Conservation (phyloP, 2,113 vertebrate species). For the Sterna hirundo region DNA sequence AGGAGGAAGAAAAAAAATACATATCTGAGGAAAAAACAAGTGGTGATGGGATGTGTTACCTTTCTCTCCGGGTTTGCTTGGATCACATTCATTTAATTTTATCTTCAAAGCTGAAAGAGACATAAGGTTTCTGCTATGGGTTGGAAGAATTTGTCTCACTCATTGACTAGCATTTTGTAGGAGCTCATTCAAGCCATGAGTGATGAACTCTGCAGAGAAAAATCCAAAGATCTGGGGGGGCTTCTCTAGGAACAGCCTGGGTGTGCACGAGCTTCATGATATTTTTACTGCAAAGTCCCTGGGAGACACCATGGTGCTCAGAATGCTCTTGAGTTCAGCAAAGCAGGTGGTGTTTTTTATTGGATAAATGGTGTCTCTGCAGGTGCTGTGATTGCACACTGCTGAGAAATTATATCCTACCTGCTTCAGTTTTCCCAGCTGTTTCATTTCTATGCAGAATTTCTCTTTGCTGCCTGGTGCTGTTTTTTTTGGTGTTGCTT, state of each 20-base stretch:
- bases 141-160: neutral
- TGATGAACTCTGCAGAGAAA: neutral
- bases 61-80: neutral
- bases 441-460: neutral
- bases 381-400: neutral
- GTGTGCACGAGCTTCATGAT: neutral
- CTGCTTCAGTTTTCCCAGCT: neutral
- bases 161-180: neutral
- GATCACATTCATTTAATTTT: neutral
- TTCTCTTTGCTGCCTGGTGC: neutral
- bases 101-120: neutral
- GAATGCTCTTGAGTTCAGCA: neutral
- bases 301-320: fast-evolving
- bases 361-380: neutral
- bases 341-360: neutral
- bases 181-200: neutral
- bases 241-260: neutral
- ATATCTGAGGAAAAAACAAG: neutral
- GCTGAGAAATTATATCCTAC: neutral
- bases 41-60: neutral
- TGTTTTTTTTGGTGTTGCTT: neutral
- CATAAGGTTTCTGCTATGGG: neutral
- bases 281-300: neutral
- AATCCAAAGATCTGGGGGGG: neutral
- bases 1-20: neutral